Evolutionary conservation across 2,888 invertebrate genomes (phyloP).

Genomic region (Sminthurinus aureus): DNA sequence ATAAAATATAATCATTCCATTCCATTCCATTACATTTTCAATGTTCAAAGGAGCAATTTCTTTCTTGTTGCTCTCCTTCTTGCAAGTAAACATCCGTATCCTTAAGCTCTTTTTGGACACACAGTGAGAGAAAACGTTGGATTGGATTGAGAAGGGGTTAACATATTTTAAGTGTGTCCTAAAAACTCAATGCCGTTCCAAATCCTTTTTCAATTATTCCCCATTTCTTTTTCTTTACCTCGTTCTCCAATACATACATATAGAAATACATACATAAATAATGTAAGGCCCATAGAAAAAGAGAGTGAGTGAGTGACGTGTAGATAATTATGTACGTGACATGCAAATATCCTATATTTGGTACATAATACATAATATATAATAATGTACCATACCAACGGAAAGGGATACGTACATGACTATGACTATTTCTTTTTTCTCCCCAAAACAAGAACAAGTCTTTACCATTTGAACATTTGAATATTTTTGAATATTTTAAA

Average conservation of each 20-base stretch:
- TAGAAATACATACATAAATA: not conserved
- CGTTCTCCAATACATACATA: not conserved
- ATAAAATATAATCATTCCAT: no score
- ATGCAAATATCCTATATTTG: no score
- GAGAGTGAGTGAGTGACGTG: no score
- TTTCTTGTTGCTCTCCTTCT: no score
- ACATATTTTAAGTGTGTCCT: not conserved
- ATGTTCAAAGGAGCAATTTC: no score
- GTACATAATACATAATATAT: no score
- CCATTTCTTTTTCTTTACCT: no score
- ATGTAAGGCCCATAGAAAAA: no score
- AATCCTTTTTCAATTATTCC: not conserved
- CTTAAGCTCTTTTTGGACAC: not conserved
- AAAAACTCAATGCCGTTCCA: not conserved
- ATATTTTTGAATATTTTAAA: slow-evolving; percentile 1
- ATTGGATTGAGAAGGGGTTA: not conserved
- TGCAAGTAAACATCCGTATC: not conserved
- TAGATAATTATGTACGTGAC: no score
- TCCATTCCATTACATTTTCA: no score
- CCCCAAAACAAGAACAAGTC: not conserved
- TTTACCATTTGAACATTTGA: not conserved
- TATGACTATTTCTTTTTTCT: not conserved
- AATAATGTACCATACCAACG: no score
- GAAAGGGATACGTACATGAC: not conserved
- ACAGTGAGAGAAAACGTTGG: not conserved